Conservation (phyloP, 1,140 invertebrate genomes). For the Gonatopus flavifemur region DNA sequence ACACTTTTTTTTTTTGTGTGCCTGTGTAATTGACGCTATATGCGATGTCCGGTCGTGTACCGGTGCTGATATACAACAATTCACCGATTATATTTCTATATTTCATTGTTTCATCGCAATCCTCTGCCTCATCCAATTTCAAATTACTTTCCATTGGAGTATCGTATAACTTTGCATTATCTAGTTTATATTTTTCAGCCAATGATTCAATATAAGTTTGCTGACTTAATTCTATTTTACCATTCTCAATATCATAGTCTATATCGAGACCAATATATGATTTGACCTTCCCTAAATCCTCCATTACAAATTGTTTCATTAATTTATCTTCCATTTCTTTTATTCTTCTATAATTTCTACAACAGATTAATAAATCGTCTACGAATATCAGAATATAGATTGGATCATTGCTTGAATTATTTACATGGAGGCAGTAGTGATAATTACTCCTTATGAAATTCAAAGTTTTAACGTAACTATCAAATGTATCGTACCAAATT, state of each 20-base stretch:
- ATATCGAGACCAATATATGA: constrained; percentile 30
- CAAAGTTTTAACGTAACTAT: constrained; percentile 21
- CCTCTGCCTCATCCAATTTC: not conserved
- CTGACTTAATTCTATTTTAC: constrained; percentile 38
- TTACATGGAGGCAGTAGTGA: constrained; percentile 21
- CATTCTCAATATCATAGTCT: constrained; percentile 32
- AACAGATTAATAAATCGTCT: constrained; percentile 10
- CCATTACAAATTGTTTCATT: constrained; percentile 39
- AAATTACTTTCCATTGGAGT: constrained; percentile 52
- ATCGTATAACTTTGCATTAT: constrained; percentile 19
- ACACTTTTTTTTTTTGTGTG: too few relatives aligned
- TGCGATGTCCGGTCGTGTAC: constrained; percentile 41
- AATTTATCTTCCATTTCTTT: constrained; percentile 32
- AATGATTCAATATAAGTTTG: constrained; percentile 48
- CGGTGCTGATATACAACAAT: constrained; percentile 46
- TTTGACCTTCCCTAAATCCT: constrained; percentile 39
- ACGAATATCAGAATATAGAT: constrained; percentile 24
- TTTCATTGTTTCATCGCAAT: constrained; percentile 29
- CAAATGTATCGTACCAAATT: constrained; percentile 39
- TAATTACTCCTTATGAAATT: constrained; percentile 12
- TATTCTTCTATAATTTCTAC: constrained; percentile 26
- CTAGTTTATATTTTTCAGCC: constrained; percentile 39
- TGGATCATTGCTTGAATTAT: constrained; percentile 23
- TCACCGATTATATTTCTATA: constrained; percentile 40
- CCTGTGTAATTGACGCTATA: constrained; percentile 26